A percentile compares a stretch with the other conserved stretches of the same genome.
These are phyloP conservation scores for Heliconius sara DNA, from an alignment of 2,888 invertebrate genomes.

Conservation along the genomic window DNA sequence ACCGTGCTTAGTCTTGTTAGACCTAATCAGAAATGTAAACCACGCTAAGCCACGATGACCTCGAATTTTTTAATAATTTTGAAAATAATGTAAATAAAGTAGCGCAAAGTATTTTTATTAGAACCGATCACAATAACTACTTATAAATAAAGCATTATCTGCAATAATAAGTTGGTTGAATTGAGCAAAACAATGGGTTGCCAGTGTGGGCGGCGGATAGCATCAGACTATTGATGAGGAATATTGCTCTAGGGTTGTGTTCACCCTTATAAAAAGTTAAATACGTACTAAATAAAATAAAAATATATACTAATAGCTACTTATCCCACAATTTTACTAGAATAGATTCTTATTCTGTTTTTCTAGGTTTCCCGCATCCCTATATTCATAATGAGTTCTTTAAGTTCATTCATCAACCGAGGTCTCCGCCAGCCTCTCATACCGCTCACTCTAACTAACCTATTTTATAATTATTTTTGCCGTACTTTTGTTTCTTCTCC, in stretches of 20 bases:
- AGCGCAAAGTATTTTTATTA: conserved; percentile 30
- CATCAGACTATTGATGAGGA: conserved; percentile 60
- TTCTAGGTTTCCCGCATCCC: too few relatives aligned
- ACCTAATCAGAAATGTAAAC: too few relatives aligned
- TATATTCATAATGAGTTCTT: too few relatives aligned
- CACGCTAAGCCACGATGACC: background rate
- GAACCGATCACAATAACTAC: conserved; percentile 40
- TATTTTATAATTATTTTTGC: background rate
- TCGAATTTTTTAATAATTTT: background rate
- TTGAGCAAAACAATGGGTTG: conserved; percentile 73
- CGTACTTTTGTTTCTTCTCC: background rate
- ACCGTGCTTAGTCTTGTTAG: too few relatives aligned
- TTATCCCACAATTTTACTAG: too few relatives aligned
- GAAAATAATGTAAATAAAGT: conserved; percentile 1
- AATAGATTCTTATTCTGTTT: too few relatives aligned
- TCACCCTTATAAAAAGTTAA: conserved; percentile 33
- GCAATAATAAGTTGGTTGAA: conserved; percentile 76
- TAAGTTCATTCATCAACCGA: too few relatives aligned
- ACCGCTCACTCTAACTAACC: background rate
- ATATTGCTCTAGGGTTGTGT: conserved; percentile 55
- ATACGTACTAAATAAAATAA: too few relatives aligned
- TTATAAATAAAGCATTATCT: conserved; percentile 78
- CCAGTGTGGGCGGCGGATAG: conserved; percentile 70
- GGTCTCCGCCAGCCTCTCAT: too few relatives aligned
- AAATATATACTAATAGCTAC: too few relatives aligned